Conservation (phyloP, 2,113 vertebrate species). For the Forbesichthys agassizii region DNA sequence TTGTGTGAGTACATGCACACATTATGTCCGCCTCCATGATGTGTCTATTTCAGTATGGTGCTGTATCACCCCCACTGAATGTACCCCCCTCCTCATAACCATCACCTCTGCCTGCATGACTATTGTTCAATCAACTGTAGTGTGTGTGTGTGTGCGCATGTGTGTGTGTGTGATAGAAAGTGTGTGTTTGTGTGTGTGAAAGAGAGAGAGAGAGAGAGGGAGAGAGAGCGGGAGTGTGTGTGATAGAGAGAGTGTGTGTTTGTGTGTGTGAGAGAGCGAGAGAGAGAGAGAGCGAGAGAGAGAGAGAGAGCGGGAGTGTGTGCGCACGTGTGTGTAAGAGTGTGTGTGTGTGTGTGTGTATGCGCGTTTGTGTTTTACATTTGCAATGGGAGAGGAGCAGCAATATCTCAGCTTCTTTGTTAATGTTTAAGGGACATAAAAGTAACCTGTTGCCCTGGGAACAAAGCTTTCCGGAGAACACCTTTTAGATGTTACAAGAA, state of each 20-base stretch:
- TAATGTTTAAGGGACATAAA: slow-evolving; percentile 17
- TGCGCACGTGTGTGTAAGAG: too few relatives aligned
- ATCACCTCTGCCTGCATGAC: too few relatives aligned
- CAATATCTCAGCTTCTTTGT: slow-evolving; percentile 11
- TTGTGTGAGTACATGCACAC: too few relatives aligned
- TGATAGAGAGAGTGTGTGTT: too few relatives aligned
- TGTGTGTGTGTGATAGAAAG: not conserved
- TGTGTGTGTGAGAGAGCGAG: too few relatives aligned
- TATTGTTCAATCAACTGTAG: not conserved
- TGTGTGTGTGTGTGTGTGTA: too few relatives aligned
- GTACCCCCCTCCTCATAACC: not conserved
- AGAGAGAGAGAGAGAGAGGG: not conserved
- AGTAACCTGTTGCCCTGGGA: slow-evolving; percentile 23
- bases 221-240: not conserved
- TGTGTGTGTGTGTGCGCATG: not conserved
- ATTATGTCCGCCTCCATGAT: too few relatives aligned
- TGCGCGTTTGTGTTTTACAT: not conserved
- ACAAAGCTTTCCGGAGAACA: slow-evolving; percentile 15
- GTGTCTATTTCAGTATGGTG: too few relatives aligned
- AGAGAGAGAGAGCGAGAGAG: not conserved
- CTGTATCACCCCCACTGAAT: not conserved
- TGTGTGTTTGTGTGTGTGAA: not conserved
- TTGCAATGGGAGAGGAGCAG: not conserved
- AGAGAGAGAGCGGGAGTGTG: not conserved
- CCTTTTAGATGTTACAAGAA: slow-evolving; percentile 6